Evolutionary conservation across 2,113 vertebrate genomes (phyloP), one percentile per base, ranked within the genome.

Genomic region (Apistogramma diplotaenia): DNA sequence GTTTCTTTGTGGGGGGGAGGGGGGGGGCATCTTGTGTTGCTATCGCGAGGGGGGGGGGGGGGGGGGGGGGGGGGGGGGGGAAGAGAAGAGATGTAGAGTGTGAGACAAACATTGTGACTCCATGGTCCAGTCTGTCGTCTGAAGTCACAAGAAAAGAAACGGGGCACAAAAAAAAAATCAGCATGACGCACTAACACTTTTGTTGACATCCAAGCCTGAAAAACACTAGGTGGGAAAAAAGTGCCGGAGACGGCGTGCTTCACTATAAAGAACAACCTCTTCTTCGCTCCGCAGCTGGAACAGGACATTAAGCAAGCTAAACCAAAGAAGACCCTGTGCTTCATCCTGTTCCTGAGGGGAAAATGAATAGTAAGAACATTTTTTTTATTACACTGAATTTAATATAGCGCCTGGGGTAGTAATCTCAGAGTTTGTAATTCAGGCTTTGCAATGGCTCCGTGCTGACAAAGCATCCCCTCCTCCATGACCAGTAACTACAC

Each of bases 401-500:
- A 76, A 88, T 75, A 33, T 58, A 33, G 43, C 16, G 78, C 33
- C 78, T 4, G 76, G 74, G 78, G 60, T 6, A 80, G 31, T 60
- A 73, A 81, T 84, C 79, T 43, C 74, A 49, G 57, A 73, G 80
- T 61, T 85, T 87, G 49, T 67, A 62, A 59, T 78, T 85, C 67
- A 73, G 55, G 51, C 77, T 79, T 71, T 13, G 74, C 77, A 72
- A 78, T 35, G 81, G 31, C 21, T 43, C 84, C 77, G n/a, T 81
- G 83, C 86, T 89, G 87, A 90, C 85, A 71, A 73, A 84, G 87
- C 86, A 89, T 65, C 55, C 58, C 27, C 81, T 51, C 54, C 54
- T 61, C 72, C 27, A 16, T 0, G 21, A 79, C 77, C 25, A 71
- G 61, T 49, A 87, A 75, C 43, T 49, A 81, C 71, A 51, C 19